Evolutionary conservation across 2,113 vertebrate genomes (phyloP), one percentile per base, ranked within the genome.

Genomic region (Nothocercus julius): DNA sequence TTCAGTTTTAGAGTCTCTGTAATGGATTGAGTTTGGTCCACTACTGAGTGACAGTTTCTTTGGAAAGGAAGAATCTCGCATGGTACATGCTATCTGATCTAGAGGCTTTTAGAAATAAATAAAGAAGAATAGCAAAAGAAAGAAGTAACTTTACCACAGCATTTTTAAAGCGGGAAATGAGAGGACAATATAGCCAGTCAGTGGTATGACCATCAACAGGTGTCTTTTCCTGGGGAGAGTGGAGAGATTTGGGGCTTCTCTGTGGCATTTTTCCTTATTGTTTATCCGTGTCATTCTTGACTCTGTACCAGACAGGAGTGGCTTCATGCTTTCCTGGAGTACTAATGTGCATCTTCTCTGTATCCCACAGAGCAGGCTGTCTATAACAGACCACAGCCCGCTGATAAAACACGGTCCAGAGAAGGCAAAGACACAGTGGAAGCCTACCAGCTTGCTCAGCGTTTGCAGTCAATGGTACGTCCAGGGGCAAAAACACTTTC

Each of bases 391-490:
- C 98, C 99, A 4, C 98, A 98, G 14, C 96, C 98, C 28, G 96
- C 97, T 47, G 99, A 99, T 80, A 98, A 98, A 93, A 97, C 97
- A 16, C 98, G 98, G 20, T 95, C 96, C 13, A 98, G 97, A 92
- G 99, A 98, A 86, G 98, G 98, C 89, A 98, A 97, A 93, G 99
- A 99, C 34, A 89, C 98, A 1, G 96, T 97, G 36, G 99, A 99
- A 95, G 98, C 98, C 0, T 99, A 99, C 93, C 98, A 99, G 91
- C 98, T 99, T 3, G 99, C 99, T 22, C 99, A 99, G 95, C 98
- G 99, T 64, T 97, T 99, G 75, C 99, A 99, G 94, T 99, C 99
- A 74, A 98, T 99, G 99, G 99, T 99, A 92, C 53, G 96, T 83
- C 47, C 15, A n/a, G 25, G 42, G 36, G 66, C 59, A 32, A 5